These are phyloP conservation scores for Caenorhabditis latens DNA, from an alignment of 1,140 invertebrate species.

Conservation along the genomic window DNA sequence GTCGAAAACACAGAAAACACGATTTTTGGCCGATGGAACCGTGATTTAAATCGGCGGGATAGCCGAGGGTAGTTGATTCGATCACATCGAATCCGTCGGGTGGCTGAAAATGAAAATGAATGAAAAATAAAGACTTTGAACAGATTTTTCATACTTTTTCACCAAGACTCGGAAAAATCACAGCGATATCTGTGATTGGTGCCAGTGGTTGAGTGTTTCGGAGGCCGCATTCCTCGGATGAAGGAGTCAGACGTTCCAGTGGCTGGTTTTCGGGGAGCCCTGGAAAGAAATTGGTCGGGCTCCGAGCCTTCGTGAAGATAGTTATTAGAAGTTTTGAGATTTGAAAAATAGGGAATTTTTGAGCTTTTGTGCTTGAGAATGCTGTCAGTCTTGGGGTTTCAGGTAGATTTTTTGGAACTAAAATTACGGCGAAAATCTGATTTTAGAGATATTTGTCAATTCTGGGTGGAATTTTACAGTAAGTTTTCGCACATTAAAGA, in stretches of 20 bases:
- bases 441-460: too few species aligned
- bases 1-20: constrained; percentile 91
- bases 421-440: too few species aligned
- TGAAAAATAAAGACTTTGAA: not conserved
- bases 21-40: constrained; percentile 92
- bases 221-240: constrained; percentile 71
- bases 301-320: too few species aligned
- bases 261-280: constrained; percentile 29
- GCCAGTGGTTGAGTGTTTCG: constrained; percentile 80
- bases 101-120: constrained; percentile 60
- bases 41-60: constrained; percentile 94
- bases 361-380: too few species aligned
- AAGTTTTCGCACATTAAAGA: too few species aligned
- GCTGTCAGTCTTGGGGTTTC: too few species aligned
- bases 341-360: too few species aligned
- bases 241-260: constrained; percentile 81
- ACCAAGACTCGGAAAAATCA: constrained; percentile 90
- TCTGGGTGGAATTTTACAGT: too few species aligned
- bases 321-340: too few species aligned
- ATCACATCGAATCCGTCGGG: constrained; percentile 87
- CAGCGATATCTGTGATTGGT: constrained; percentile 93
- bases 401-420: too few species aligned
- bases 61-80: constrained; percentile 86
- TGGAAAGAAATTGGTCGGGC: not conserved
- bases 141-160: constrained; percentile 82